Evolutionary conservation across 2,888 invertebrate genomes (phyloP).

Genomic region (Nymphalis urticae): DNA sequence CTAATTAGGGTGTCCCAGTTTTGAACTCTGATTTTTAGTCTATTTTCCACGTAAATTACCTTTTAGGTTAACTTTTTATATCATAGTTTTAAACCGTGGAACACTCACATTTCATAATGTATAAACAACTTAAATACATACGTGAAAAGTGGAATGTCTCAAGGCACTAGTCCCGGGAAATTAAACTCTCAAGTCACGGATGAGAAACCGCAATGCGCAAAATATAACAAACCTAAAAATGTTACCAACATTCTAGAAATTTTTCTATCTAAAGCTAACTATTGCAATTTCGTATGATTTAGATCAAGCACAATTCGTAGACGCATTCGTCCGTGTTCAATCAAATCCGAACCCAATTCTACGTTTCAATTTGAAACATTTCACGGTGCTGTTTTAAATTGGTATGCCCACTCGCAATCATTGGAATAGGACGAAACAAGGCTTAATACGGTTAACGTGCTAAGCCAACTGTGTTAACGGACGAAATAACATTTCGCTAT

Average conservation of each 20-base stretch:
- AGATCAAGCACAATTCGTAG: constrained; percentile 13
- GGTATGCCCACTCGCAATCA: constrained; percentile 36
- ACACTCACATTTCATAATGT: too few relatives aligned
- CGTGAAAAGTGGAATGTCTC: background rate
- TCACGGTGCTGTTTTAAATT: constrained; percentile 35
- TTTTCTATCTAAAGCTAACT: background rate
- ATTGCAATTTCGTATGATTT: constrained; percentile 16
- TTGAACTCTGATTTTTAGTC: background rate
- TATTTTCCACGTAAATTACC: background rate
- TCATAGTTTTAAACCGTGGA: too few relatives aligned
- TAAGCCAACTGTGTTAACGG: constrained; percentile 4
- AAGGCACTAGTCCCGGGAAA: background rate
- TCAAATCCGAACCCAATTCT: constrained; percentile 36
- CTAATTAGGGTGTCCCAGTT: background rate
- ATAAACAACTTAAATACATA: too few relatives aligned
- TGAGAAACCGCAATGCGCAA: constrained; percentile 29
- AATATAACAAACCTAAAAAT: constrained; percentile 11
- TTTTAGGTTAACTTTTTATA: too few relatives aligned
- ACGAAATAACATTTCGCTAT: constrained; percentile 1
- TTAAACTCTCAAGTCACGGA: constrained; percentile 6
- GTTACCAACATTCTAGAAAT: background rate
- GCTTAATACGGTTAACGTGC: constrained; percentile 24
- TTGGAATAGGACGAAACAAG: constrained; percentile 32
- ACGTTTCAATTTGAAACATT: constrained; percentile 37
- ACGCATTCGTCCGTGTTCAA: constrained; percentile 29